phyloP scores from a whole-genome alignment of 2,113 vertebrate genomes.

The Stercorarius parasiticus region DNA sequence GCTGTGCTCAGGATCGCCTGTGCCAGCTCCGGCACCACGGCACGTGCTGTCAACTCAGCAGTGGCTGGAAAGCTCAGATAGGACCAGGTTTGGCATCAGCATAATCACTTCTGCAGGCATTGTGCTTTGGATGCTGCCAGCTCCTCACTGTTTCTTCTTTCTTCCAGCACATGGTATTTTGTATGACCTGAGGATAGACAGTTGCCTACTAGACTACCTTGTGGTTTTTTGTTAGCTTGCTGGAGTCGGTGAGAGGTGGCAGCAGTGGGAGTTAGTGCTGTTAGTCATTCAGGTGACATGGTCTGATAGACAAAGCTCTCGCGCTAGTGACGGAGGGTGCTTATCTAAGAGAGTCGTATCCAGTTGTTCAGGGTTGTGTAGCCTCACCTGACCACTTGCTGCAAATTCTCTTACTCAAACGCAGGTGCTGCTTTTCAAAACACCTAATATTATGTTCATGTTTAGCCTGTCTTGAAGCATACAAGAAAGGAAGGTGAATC shows the following conservation, averaged over 20 bases:
- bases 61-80: conserved; percentile 12
- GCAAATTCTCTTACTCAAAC: background rate
- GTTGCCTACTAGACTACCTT: background rate
- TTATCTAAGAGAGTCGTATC: background rate
- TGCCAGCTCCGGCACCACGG: background rate
- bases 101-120: background rate
- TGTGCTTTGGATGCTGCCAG: background rate
- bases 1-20: background rate
- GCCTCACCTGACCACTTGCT: background rate
- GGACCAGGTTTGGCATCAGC: conserved; percentile 27
- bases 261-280: background rate
- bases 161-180: background rate
- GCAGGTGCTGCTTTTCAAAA: background rate
- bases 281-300: background rate
- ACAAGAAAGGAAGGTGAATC: background rate
- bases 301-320: background rate
- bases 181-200: background rate
- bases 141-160: background rate
- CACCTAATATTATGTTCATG: background rate
- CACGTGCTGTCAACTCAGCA: conserved; percentile 32
- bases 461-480: background rate
- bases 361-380: background rate
- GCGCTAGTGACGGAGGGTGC: background rate
- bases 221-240: background rate
- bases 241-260: background rate